These are phyloP conservation scores for Clistopyga incitator DNA, from an alignment of 2,888 invertebrate genomes.

Conservation along the genomic window DNA sequence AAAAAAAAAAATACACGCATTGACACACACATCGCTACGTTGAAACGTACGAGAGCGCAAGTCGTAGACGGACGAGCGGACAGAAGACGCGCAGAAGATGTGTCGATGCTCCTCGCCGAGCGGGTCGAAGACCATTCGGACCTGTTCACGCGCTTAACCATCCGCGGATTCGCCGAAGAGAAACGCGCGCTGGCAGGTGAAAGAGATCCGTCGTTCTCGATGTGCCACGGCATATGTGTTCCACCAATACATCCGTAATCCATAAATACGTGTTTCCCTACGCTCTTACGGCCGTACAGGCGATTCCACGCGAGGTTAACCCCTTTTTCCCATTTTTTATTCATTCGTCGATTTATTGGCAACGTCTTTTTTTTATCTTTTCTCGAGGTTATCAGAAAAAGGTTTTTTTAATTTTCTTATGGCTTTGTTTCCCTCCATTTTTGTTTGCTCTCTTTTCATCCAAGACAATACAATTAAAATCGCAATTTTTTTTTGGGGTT, in stretches of 20 bases:
- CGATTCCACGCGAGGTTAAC: neutral
- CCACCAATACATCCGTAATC: conserved; percentile 12
- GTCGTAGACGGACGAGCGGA: neutral
- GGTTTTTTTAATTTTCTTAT: no score
- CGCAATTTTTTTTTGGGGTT: no score
- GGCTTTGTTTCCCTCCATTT: no score
- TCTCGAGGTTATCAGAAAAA: no score
- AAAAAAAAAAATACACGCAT: conserved; percentile 10
- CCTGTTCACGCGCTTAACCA: neutral
- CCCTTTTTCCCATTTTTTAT: no score
- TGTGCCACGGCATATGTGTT: conserved; percentile 8
- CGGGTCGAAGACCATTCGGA: neutral
- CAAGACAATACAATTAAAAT: no score
- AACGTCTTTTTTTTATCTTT: no score
- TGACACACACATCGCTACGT: neutral
- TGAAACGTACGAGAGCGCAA: conserved; percentile 7
- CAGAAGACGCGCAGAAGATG: neutral
- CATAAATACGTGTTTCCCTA: neutral
- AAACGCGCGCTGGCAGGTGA: conserved; percentile 37
- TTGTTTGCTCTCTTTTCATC: no score
- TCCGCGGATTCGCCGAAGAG: conserved; percentile 39
- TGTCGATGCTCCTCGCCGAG: neutral
- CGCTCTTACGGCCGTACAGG: neutral
- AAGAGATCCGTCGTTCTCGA: conserved; percentile 30
- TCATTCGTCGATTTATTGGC: no score